Base-by-base conservation (phyloP, 2,113 vertebrate species). In the Chaetodon trifascialis region DNA sequence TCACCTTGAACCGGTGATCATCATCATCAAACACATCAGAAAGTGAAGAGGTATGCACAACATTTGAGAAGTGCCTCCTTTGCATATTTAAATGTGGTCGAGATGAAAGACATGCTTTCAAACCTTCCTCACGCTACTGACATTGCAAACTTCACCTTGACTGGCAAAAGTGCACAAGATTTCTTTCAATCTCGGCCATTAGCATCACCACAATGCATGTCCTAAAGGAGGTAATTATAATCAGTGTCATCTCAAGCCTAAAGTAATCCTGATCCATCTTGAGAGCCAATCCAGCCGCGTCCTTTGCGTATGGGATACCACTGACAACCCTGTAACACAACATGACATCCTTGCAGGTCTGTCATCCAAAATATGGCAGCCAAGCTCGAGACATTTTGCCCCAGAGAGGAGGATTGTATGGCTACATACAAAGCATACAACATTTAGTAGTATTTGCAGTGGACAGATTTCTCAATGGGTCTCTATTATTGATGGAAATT, bases 401-500 rank as follows among this genome's bases (percentile, higher is more conserved):
- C 0, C 8, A 8, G 17, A 8, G 17, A 21, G 60, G 47, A 51
- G 14, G 19, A 54, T 16, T 54, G 0, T 25, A 25, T 58, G 25
- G 11, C 19, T 52, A 1, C 3, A 55, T 55, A 52, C 16, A 56
- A 11, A 10, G 15, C 46, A 47, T 47, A 47, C 5, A 47, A 23
- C 30, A 63, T n/a, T 44, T 14, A 8, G 2, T 17, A 3, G 10
- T 12, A 19, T 67, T 54, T 65, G 44, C 47, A 58, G 16, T 58
- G 4, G 23, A 64, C 40, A 38, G 16, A 59, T 47, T 74, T 70
- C 51, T 58, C 59, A 65, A 30, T 67, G 38, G 9, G 17, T 58
- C 47, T 77, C 9, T 47, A 54, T 76, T 55, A 81, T 47, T 76
- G 55, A 82, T 46, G 40, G 55, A 77, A 23, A 44, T 44, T 55